Percentiles rank a stretch among this genome's conserved stretches.
Evolutionary conservation across 2,797 vertebrate species (phyloP).

Genomic region (Betta splendens): DNA sequence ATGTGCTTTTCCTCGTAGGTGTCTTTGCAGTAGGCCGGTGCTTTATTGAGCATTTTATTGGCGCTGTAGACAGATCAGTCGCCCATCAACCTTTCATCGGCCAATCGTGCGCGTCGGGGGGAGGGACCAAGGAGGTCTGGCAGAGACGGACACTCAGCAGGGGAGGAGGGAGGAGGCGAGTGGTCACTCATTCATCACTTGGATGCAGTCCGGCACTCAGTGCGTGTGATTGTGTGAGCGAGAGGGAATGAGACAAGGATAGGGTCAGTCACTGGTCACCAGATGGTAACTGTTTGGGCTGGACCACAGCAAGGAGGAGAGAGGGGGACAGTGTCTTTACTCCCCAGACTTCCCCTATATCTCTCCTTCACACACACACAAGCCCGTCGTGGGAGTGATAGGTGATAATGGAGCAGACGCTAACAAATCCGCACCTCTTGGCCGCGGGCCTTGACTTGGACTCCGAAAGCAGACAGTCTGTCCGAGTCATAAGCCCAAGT

Average conservation of each 20-base stretch:
- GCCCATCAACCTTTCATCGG: conserved; percentile 77
- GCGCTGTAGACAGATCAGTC: conserved; percentile 60
- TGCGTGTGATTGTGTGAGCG: conserved; percentile 43
- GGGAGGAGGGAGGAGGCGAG: conserved; percentile 24
- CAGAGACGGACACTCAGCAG: conserved; percentile 51
- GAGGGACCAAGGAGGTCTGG: conserved; percentile 68
- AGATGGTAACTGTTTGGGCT: conserved; percentile 83
- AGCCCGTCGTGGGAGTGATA: conserved; percentile 57
- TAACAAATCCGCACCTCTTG: conserved; percentile 77
- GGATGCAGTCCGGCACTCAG: conserved; percentile 53
- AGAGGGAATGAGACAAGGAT: conserved; percentile 46
- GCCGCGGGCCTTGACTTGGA: conserved; percentile 54
- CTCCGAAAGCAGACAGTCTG: conserved; percentile 63
- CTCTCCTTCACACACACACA: conserved; percentile 26
- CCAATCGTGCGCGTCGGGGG: conserved; percentile 69
- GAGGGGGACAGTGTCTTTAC: conserved; percentile 65
- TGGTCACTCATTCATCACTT: conserved; percentile 77
- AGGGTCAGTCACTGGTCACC: conserved; percentile 81
- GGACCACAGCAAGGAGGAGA: conserved; percentile 64
- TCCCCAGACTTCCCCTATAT: conserved; percentile 12
- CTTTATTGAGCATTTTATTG: conserved; percentile 77
- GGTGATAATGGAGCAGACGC: conserved; percentile 76
- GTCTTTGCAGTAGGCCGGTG: conserved; percentile 64
- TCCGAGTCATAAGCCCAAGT: conserved; percentile 62
- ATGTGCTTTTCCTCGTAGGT: conserved; percentile 43